These are phyloP conservation scores for Fukomys damarensis DNA, from an alignment of 2,113 vertebrate species.

Conservation along the genomic window DNA sequence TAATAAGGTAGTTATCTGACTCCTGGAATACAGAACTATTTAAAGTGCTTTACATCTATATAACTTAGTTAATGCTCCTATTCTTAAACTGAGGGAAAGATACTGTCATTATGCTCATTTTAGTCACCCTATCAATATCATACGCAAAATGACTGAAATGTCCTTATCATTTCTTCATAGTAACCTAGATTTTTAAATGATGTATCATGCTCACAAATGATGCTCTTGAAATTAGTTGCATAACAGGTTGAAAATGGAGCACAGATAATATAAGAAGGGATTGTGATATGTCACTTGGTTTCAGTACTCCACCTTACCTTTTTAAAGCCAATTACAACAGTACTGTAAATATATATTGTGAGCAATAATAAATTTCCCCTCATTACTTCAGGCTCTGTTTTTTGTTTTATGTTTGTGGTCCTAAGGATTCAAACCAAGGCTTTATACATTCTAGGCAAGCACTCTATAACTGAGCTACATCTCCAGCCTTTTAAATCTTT, in stretches of 20 bases:
- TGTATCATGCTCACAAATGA: background rate
- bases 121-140: background rate
- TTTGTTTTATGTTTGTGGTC: too few relatives aligned
- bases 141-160: background rate
- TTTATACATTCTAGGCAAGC: background rate
- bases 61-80: background rate
- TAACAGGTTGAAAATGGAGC: constrained; percentile 9
- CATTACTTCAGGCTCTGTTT: background rate
- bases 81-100: background rate
- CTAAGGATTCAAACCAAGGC: background rate
- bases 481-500: background rate
- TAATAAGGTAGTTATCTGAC: background rate
- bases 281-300: background rate
- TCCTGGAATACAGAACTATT: background rate
- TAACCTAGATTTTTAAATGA: background rate
- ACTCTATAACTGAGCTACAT: background rate
- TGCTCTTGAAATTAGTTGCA: background rate
- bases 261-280: background rate
- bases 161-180: background rate
- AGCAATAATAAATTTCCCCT: background rate
- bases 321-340: background rate
- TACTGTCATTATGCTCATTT: background rate
- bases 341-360: background rate
- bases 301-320: background rate
- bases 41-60: background rate